Evolutionary conservation across 2,113 vertebrate genomes (phyloP), one percentile per base, ranked within the genome.

Genomic region (Terrapene triunguis): DNA sequence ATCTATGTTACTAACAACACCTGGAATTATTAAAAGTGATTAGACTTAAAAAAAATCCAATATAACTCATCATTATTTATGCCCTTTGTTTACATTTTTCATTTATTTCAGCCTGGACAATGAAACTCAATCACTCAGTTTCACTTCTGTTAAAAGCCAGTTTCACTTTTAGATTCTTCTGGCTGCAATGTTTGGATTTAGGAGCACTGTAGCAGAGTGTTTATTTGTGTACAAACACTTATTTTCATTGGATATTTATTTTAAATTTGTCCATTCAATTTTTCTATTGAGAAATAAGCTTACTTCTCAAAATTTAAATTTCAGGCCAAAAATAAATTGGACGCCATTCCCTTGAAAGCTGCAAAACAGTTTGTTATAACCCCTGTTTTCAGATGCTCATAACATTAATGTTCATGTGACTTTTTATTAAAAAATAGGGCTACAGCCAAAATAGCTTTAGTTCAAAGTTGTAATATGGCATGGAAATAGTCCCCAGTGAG

Each of bases 401-500:
- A 47, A 47, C 42, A 38, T 72, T 2, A 22, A 10, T 72, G 65
- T 87, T 76, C 35, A 51, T 25, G 51, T n/a, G 35, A 54, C n/a
- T 55, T 81, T 80, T 55, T 55, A 22, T 32, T 32, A 32, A 62
- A 38, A 19, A 6, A 2, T 27, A 44, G 5, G 32, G 10, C 9
- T 86, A 89, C 89, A 94, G 54, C 1, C 4, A 88, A 89, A 93
- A 93, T 69, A 27, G 3, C 74, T 78, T 12, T 84, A 92, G 83
- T 85, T 96, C 85, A 95, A 69, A 47, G 12, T 81, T 84, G 9
- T 79, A 96, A 94, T 89, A 92, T 54, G 54, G 1, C 54, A 87
- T 14, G 12, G 69, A 92, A 94, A 85, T 89, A 93, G 79, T 69
- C 12, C 89, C 38, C 24, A 24, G 10, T 0, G 2, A 89, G 72